A percentile compares a stretch with the other conserved stretches of the same genome.
Conservation (phyloP, 2,113 vertebrate genomes). For the Salvelinus namaycush region DNA sequence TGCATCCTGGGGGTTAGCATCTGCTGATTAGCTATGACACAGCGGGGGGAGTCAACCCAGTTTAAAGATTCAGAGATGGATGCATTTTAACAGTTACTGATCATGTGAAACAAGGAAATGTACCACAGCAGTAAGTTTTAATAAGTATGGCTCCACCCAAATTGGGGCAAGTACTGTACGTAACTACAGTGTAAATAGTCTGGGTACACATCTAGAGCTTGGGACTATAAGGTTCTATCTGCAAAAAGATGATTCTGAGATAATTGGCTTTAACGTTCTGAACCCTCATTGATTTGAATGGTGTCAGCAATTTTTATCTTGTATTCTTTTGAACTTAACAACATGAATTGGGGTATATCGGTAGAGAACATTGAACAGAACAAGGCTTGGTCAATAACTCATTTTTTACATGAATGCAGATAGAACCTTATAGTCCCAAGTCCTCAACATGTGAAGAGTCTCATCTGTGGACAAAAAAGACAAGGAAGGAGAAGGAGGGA, state of each 20-base stretch:
- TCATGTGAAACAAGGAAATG: background rate
- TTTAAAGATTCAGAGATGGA: background rate
- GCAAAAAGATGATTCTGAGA: too few relatives aligned
- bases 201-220: conserved; percentile 20
- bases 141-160: conserved; percentile 33
- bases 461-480: conserved; percentile 48
- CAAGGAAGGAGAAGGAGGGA: conserved; percentile 23
- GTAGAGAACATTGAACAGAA: too few relatives aligned
- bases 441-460: conserved; percentile 30
- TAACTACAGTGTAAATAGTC: conserved; percentile 48
- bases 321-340: too few relatives aligned
- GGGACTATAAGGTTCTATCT: too few relatives aligned
- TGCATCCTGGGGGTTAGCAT: background rate
- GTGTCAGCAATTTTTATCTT: too few relatives aligned
- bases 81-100: background rate
- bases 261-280: too few relatives aligned
- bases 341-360: too few relatives aligned
- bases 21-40: background rate
- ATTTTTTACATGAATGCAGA: too few relatives aligned
- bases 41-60: background rate
- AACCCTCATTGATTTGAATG: too few relatives aligned
- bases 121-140: background rate
- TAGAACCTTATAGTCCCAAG: too few relatives aligned
- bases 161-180: conserved; percentile 29
- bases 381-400: too few relatives aligned